Evolutionary conservation across 2,113 vertebrate species (phyloP).

Genomic region (Verasper variegatus): DNA sequence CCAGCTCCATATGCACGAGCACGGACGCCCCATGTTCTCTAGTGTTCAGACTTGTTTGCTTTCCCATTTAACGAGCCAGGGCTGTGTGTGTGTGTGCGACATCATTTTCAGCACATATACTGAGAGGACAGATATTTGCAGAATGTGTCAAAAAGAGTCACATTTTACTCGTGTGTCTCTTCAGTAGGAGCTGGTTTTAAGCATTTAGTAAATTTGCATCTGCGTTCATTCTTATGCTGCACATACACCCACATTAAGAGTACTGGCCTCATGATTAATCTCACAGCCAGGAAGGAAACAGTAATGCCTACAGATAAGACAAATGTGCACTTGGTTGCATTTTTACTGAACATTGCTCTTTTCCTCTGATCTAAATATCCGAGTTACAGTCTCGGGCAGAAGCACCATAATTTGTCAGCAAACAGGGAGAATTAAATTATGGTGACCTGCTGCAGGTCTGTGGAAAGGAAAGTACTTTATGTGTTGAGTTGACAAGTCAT

Average conservation of each 20-base stretch:
- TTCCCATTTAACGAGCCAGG: too few species aligned
- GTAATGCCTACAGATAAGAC: conserved; percentile 4
- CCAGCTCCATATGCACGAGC: too few species aligned
- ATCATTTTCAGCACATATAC: too few species aligned
- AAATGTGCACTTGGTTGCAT: not conserved
- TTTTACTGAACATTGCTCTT: conserved; percentile 44
- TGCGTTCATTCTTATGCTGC: not conserved
- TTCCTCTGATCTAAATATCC: conserved; percentile 30
- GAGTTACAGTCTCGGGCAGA: not conserved
- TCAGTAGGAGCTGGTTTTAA: not conserved
- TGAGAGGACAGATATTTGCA: too few species aligned
- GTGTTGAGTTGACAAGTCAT: not conserved
- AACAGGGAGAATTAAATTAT: not conserved
- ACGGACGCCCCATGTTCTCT: too few species aligned
- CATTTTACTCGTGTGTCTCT: too few species aligned
- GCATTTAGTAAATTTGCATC: not conserved
- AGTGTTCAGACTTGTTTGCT: too few species aligned
- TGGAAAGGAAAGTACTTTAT: too few species aligned
- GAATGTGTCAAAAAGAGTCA: too few species aligned
- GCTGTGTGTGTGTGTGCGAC: too few species aligned
- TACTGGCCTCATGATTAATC: conserved; percentile 50
- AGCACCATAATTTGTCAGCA: not conserved
- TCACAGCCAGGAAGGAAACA: conserved; percentile 20
- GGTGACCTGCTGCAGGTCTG: not conserved
- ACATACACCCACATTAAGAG: not conserved